Base-by-base conservation (phyloP, 2,888 invertebrate genomes). In the Torymus tubicola region DNA sequence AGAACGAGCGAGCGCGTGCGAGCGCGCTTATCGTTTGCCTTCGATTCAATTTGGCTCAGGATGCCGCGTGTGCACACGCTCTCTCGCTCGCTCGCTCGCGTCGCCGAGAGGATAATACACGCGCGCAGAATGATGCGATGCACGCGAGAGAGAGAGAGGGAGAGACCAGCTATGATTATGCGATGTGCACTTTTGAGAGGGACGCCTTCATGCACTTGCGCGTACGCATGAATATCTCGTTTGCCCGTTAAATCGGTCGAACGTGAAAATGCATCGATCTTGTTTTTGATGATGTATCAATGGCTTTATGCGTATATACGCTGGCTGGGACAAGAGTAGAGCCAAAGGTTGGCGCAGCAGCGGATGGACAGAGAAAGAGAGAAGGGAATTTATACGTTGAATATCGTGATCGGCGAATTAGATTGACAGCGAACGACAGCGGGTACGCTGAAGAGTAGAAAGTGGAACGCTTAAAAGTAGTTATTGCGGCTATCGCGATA, bases 11-110 rank as follows among this genome's bases (percentile, higher is more conserved):
- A 42, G 50, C 13, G 60, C 61, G 31, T 31, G 65, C 57, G 13
- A 42, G 55, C 53, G 3, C 64, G 78, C 81, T 81, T 78, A 78
- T 81, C 81, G 75, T 68, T 78, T 53, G 57, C 55, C 58, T 81
- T 78, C 81, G 67, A 81, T 81, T 81, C 79, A 79, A 79, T 72
- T 79, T 78, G 65, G 69, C 65, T 69, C 50, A 50, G 50, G 24
- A 24, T 24, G 24, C 24, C 24, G 24, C 24, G 24, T 24, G 24
- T 24, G 24, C 24, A 24, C 24, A 24, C 24, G 24, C 24, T 24
- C 24, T n/a, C n/a, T n/a, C n/a, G n/a, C n/a, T n/a, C n/a, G 24
- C 24, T 24, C 24, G 24, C 24, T 24, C 24, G 24, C 24, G 24
- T 24, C 24, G 24, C 24, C 24, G 24, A 24, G 24, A 24, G 24